Percentiles rank a stretch among this genome's conserved stretches.
Evolutionary conservation across 2,113 vertebrate genomes (phyloP).

Genomic region (Morone chrysops): DNA sequence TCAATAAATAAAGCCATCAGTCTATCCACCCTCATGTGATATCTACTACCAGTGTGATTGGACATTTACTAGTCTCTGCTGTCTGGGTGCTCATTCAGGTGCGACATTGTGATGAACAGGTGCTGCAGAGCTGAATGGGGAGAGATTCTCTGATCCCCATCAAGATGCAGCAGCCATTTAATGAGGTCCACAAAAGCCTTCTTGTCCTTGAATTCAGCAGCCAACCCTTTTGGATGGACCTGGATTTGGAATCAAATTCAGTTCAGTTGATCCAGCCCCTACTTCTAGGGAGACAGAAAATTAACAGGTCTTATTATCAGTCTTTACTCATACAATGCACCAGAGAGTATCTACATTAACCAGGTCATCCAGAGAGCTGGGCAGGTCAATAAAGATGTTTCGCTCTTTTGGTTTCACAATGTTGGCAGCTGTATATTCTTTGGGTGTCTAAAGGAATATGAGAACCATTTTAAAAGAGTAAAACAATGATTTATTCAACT

Average conservation of each 20-base stretch:
- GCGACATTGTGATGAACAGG: too few relatives aligned
- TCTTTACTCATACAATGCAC: neutral
- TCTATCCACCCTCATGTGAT: neutral
- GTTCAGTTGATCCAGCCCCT: neutral
- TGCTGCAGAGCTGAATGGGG: too few relatives aligned
- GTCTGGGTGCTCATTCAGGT: neutral
- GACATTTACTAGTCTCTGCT: slow-evolving; percentile 17
- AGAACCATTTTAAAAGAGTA: neutral
- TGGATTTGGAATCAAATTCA: slow-evolving; percentile 27
- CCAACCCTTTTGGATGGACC: neutral
- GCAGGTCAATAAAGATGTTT: neutral
- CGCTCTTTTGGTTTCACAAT: neutral
- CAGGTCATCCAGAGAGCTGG: slow-evolving; percentile 9
- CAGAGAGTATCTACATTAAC: too few relatives aligned
- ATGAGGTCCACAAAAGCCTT: slow-evolving; percentile 33
- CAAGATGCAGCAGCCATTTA: slow-evolving; percentile 9
- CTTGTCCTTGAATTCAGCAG: slow-evolving; percentile 3
- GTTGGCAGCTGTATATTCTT: slow-evolving; percentile 7
- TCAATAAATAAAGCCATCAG: neutral
- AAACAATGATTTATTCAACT: neutral
- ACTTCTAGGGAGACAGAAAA: neutral
- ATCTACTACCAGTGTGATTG: neutral
- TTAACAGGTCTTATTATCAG: neutral
- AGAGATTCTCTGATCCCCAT: slow-evolving; percentile 13
- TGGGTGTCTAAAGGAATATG: slow-evolving; percentile 2